Percentiles rank a stretch among this genome's conserved stretches.
Evolutionary conservation across 2,888 invertebrate genomes (phyloP).

Genomic region (Volucella bombylans): DNA sequence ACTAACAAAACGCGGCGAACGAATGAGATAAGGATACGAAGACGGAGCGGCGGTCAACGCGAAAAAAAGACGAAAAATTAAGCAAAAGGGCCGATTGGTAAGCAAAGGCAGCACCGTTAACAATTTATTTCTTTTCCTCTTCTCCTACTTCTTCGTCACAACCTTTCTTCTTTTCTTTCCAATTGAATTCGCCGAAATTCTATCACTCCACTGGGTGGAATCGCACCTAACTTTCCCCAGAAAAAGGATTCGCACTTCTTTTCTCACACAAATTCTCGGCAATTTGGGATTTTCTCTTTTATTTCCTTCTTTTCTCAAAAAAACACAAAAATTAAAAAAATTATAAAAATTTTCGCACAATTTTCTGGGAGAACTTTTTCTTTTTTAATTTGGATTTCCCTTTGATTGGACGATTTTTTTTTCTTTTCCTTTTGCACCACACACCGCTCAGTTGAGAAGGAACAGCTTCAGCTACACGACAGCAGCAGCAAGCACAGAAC

Average conservation of each 20-base stretch:
- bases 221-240: slow-evolving; percentile 1
- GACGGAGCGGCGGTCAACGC: slow-evolving; percentile 36
- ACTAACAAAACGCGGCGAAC: neutral
- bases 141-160: neutral
- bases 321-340: neutral
- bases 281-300: neutral
- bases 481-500: slow-evolving; percentile 45
- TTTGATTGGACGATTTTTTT: slow-evolving; percentile 23
- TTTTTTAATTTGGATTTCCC: slow-evolving; percentile 31
- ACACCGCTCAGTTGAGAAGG: slow-evolving; percentile 37
- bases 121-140: slow-evolving; percentile 48
- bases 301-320: neutral
- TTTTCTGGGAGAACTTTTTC: slow-evolving; percentile 39
- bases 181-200: slow-evolving; percentile 52
- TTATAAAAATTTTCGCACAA: slow-evolving; percentile 38
- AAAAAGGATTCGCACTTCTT: slow-evolving; percentile 28
- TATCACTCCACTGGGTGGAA: slow-evolving; percentile 15
- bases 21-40: neutral
- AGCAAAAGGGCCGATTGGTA: slow-evolving; percentile 47
- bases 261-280: slow-evolving; percentile 35
- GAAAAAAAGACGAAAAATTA: slow-evolving; percentile 45
- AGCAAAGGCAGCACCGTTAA: slow-evolving; percentile 64
- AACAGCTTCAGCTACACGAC: slow-evolving; percentile 14
- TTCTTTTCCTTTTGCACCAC: slow-evolving; percentile 67
- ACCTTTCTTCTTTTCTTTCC: slow-evolving; percentile 34